Conservation (phyloP, 2,113 vertebrate genomes). For the Petroica traversi region DNA sequence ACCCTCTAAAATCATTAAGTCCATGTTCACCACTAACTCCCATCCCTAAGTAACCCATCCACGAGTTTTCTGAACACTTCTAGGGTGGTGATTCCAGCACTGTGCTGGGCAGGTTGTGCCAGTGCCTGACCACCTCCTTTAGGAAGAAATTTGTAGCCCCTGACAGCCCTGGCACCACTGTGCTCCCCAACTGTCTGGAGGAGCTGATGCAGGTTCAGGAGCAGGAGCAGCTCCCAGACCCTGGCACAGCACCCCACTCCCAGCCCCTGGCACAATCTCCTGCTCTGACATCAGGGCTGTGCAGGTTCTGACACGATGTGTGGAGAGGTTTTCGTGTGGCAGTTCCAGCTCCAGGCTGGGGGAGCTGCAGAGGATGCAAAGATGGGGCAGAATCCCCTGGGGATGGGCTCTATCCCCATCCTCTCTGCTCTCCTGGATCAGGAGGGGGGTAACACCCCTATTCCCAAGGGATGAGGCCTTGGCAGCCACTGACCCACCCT, state of each 20-base stretch:
- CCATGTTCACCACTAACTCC: background rate
- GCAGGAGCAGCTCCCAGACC: background rate
- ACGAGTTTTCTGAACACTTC: background rate
- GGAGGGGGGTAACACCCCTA: background rate
- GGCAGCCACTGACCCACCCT: background rate
- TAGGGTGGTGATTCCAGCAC: background rate
- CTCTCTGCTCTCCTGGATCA: background rate
- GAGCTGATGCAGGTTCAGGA: background rate
- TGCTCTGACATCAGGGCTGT: background rate
- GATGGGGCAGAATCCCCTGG: background rate
- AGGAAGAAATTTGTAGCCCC: background rate
- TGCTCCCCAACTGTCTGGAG: accelerated
- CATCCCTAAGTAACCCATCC: background rate
- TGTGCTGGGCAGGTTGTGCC: background rate
- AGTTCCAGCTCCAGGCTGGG: background rate
- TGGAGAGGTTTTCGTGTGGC: accelerated
- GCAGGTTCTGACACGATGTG: accelerated
- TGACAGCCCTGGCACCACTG: accelerated
- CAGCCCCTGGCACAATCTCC: background rate
- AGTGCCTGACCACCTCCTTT: background rate
- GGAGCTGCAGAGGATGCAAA: background rate
- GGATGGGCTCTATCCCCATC: background rate
- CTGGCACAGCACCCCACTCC: background rate
- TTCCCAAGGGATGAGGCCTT: accelerated
- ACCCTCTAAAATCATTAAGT: background rate